Base-by-base conservation (phyloP, 30 jellyfish, hydroid and myxozoan species). In the Aurelia coerulea region DNA sequence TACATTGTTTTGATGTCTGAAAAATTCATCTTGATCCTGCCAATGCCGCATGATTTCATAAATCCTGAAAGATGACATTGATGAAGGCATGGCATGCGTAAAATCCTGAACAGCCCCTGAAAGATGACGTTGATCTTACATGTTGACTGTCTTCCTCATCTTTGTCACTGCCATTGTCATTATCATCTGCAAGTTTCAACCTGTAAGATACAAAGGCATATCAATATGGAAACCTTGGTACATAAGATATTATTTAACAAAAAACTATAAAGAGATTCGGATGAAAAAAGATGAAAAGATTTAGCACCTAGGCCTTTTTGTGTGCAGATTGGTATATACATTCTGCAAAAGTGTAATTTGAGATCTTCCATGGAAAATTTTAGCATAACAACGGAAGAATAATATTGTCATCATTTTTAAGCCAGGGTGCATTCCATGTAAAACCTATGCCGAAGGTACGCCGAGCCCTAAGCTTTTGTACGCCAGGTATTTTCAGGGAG, bases 161-260 rank as follows among this genome's bases (percentile, higher is more conserved):
- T 77, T 88, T 96, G 52, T 91, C 86, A 80, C 90, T 78, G 87
- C 95, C 81, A 72, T 89, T 92, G 35, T 92, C 98, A 70, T 87
- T 88, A 79, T 95, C 95, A 73, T 93, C 98, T 73, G 71, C 98
- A 10, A 95, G 84, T 19, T 91, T 66, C 23, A 92, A 90, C 49
- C 93, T 90, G 32, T 7, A 88, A 42, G 64, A 12, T n/a, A 23
- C 18, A 64, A 31, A 65, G 8, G 2, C 23, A 32, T 37, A 23
- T 65, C 33, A 29, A 31, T 39, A 64, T 31, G 65, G 41, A 80
- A 17, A 51, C 11, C n/a, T 13, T 10, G 13, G 49, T 39, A 10
- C 78, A 23, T 50, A 50, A 75, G 46, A 3, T 2, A 46, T 10
- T 52, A 50, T 71, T 70, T 23, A 70, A 23, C 29, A 70, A 19